Conservation (phyloP, 2,888 invertebrate species). For the Nymphalis urticae region DNA sequence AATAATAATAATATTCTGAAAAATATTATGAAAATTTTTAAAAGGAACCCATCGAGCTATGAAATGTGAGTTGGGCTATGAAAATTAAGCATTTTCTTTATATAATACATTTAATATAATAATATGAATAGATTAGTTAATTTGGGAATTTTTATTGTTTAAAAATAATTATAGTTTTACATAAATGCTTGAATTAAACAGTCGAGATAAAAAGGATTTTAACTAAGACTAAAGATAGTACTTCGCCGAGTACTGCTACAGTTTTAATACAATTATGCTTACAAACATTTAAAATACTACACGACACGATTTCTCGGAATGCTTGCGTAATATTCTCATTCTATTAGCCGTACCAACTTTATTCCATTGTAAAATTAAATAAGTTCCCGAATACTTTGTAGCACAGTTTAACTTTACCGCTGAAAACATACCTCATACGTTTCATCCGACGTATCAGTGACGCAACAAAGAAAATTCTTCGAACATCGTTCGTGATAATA, state of each 20-base stretch:
- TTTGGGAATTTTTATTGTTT: too few relatives aligned
- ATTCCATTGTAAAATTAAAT: conserved; percentile 20
- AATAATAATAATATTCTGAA: too few relatives aligned
- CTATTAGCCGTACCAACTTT: conserved; percentile 11
- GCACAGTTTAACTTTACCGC: conserved; percentile 14
- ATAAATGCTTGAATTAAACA: background rate
- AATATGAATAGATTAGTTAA: too few relatives aligned
- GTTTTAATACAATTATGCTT: background rate
- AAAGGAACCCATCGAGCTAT: too few relatives aligned
- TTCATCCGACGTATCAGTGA: conserved; percentile 12
- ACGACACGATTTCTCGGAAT: background rate
- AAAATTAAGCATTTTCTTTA: too few relatives aligned
- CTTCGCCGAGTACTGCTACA: background rate
- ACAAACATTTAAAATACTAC: background rate
- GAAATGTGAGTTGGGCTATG: too few relatives aligned
- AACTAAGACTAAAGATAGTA: background rate
- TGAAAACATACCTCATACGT: conserved; percentile 8
- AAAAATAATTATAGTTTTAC: too few relatives aligned
- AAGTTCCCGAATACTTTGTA: conserved; percentile 11
- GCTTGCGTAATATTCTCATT: conserved; percentile 1
- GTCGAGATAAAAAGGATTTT: background rate
- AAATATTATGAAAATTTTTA: too few relatives aligned
- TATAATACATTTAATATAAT: too few relatives aligned
- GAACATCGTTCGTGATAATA: conserved; percentile 33
- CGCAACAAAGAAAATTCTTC: conserved; percentile 32